Evolutionary conservation across 2,797 vertebrate species (phyloP).

Genomic region (Tympanoctomys barrerae): DNA sequence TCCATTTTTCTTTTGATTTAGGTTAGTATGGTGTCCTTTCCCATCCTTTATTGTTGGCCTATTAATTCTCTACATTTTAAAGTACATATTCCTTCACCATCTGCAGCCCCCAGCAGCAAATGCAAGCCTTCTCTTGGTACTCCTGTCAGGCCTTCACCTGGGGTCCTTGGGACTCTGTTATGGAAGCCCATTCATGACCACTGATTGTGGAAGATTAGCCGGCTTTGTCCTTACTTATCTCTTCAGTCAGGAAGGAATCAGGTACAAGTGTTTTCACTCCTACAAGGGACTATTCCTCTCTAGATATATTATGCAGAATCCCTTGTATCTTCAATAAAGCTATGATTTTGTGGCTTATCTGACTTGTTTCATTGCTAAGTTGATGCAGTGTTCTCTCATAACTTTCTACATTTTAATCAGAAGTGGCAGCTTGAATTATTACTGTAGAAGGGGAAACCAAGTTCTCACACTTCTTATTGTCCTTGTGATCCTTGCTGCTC

Average conservation of each 20-base stretch:
- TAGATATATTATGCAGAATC: not conserved
- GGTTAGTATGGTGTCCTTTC: not conserved
- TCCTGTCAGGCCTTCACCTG: not conserved
- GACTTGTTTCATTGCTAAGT: not conserved
- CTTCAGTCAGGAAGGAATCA: not conserved
- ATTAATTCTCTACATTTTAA: conserved; percentile 9
- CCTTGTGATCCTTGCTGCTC: not conserved
- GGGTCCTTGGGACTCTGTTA: not conserved
- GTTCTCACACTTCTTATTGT: not conserved
- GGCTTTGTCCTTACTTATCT: not conserved
- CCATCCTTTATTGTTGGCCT: not conserved
- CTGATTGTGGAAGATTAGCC: not conserved
- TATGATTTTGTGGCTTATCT: not conserved
- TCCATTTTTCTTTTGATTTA: not conserved
- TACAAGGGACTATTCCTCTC: not conserved
- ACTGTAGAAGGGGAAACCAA: not conserved
- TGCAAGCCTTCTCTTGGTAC: not conserved
- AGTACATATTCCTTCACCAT: not conserved
- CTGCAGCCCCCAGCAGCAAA: not conserved
- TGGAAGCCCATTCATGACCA: not conserved
- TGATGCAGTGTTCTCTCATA: not conserved
- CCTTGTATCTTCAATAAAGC: not conserved
- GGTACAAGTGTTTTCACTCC: not conserved
- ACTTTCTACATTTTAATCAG: not conserved
- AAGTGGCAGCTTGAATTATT: conserved; percentile 1